phyloP scores from a whole-genome alignment of 2,113 vertebrate genomes.

The Ageneiosus marmoratus region DNA sequence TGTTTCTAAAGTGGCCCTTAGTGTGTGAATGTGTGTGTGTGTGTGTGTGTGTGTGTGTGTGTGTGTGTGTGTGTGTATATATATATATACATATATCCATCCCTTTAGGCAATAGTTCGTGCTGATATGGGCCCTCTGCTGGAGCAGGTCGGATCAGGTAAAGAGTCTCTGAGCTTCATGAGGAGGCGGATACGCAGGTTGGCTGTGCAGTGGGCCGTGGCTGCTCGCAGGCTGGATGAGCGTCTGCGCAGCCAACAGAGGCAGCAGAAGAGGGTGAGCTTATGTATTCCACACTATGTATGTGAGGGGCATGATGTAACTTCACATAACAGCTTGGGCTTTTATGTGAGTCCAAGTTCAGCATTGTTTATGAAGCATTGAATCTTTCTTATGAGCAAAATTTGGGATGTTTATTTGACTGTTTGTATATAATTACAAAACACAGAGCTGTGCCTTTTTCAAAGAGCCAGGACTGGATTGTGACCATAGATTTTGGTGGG shows the following conservation, averaged over 20 bases:
- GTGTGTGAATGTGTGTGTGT: no score
- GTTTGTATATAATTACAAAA: not conserved
- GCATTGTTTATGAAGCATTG: not conserved
- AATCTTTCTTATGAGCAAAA: not conserved
- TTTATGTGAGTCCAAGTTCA: not conserved
- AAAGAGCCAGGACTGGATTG: not conserved
- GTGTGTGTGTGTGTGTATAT: no score
- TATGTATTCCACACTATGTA: constrained; percentile 49
- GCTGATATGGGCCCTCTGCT: constrained; percentile 82
- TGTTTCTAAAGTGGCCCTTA: no score
- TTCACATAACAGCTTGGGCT: not conserved
- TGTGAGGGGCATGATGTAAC: not conserved
- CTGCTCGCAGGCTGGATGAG: constrained; percentile 78
- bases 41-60: no score
- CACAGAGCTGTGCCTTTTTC: not conserved
- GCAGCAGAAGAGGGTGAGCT: constrained; percentile 83
- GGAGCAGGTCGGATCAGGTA: constrained; percentile 89
- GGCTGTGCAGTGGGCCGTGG: constrained; percentile 84
- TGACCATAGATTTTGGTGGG: not conserved
- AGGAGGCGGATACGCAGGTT: constrained; percentile 87
- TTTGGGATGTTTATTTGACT: not conserved
- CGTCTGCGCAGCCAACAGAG: constrained; percentile 72
- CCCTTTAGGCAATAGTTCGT: constrained; percentile 80
- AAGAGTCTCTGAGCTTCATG: constrained; percentile 97
- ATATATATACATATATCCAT: no score